Percentiles rank a stretch among this genome's conserved stretches.
phyloP scores from a whole-genome alignment of 2,888 invertebrate species.

The Euspilapteryx auroguttella region DNA sequence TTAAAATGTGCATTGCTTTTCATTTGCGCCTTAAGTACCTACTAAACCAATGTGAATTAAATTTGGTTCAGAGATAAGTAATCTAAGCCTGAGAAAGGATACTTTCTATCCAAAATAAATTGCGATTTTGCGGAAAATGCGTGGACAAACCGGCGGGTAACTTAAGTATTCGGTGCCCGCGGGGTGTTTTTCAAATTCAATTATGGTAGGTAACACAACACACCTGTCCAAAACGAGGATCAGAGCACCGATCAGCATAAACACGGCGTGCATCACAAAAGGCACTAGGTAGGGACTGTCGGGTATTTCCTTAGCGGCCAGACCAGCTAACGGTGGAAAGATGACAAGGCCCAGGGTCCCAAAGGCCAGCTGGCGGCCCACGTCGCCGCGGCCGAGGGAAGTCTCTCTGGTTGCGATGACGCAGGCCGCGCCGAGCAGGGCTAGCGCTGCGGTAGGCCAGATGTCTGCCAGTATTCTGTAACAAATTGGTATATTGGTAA shows the following conservation, averaged over 20 bases:
- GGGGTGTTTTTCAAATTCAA: no score
- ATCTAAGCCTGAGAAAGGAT: no score
- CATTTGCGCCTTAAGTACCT: no score
- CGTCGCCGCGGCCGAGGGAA: constrained; percentile 76
- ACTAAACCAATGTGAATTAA: no score
- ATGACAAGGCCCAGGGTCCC: constrained; percentile 74
- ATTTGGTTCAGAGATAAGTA: no score
- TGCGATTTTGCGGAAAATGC: no score
- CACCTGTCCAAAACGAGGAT: constrained; percentile 61
- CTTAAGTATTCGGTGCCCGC: no score
- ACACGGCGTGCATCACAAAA: constrained; percentile 60
- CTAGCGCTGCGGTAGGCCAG: constrained; percentile 72
- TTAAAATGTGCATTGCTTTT: no score
- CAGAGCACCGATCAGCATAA: constrained; percentile 58
- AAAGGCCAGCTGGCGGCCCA: constrained; percentile 76
- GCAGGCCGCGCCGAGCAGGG: constrained; percentile 72
- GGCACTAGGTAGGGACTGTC: constrained; percentile 55
- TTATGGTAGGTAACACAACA: no score
- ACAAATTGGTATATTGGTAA: constrained; percentile 2
- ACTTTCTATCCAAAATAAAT: no score
- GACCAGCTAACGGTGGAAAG: constrained; percentile 64
- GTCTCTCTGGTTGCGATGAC: constrained; percentile 84
- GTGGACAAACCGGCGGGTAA: no score
- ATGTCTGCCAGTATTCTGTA: constrained; percentile 71
- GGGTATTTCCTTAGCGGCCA: constrained; percentile 33